Conservation (phyloP, 2,113 vertebrate genomes). For the Dasyprocta punctata region DNA sequence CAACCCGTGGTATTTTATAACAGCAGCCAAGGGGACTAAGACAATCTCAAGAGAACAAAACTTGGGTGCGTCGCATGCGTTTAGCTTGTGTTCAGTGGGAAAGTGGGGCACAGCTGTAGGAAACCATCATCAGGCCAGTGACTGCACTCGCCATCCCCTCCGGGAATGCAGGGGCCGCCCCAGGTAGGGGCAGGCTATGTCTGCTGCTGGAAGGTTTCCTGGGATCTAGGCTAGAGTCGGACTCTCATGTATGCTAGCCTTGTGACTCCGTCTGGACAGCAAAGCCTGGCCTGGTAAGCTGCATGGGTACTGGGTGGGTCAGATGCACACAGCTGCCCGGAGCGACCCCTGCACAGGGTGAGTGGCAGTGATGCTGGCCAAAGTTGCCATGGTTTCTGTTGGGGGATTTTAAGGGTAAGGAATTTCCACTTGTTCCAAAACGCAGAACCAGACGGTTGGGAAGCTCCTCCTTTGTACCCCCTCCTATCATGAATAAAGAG, state of each 20-base stretch:
- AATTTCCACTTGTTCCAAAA: not conserved
- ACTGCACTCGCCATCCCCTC: fast-evolving
- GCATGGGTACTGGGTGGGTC: too few relatives aligned
- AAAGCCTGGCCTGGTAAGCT: not conserved
- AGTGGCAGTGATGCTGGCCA: not conserved
- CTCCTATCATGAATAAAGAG: not conserved
- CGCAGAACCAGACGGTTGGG: not conserved
- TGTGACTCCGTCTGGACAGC: not conserved
- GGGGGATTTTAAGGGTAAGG: not conserved
- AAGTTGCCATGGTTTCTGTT: not conserved
- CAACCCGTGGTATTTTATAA: not conserved
- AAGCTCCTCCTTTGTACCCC: fast-evolving
- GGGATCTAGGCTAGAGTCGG: too few relatives aligned
- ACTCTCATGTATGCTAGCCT: not conserved
- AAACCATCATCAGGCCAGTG: fast-evolving
- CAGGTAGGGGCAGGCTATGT: too few relatives aligned
- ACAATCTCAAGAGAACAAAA: not conserved
- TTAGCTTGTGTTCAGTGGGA: not conserved
- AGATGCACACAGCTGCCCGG: not conserved
- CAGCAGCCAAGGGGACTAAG: not conserved
- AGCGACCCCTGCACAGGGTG: fast-evolving
- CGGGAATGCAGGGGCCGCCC: not conserved
- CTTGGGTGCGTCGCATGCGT: not conserved
- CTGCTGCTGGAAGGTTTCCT: not conserved
- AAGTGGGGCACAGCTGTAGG: not conserved